Evolutionary conservation across 2,797 vertebrate genomes (phyloP).

Genomic region (Schizothorax lantsangensis): DNA sequence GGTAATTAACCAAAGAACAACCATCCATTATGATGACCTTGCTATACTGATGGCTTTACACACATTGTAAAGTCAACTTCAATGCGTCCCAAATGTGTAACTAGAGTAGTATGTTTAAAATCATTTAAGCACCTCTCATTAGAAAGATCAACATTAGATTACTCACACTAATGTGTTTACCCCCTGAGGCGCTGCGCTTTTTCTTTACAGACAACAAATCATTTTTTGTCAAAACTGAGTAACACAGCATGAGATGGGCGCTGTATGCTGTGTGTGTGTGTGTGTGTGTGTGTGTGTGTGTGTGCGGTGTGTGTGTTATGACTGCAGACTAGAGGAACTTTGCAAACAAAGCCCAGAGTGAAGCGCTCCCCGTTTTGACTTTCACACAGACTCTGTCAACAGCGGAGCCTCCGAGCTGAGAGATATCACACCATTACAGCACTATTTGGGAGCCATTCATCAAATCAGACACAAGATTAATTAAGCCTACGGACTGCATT

Average conservation of each 20-base stretch:
- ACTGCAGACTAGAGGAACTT: conserved; percentile 73
- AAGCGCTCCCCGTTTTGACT: conserved; percentile 76
- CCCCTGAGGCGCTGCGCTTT: conserved; percentile 68
- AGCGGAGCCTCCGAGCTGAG: conserved; percentile 61
- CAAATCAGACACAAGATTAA: conserved; percentile 86
- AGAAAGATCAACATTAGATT: conserved; percentile 81
- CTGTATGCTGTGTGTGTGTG: neutral
- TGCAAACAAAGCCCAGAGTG: conserved; percentile 76
- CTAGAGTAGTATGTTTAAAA: conserved; percentile 74
- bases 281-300: conserved; percentile 54
- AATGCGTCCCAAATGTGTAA: conserved; percentile 55
- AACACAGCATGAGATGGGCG: conserved; percentile 67
- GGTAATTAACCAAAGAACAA: conserved; percentile 57
- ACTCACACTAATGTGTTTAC: conserved; percentile 75
- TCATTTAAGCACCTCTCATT: conserved; percentile 75
- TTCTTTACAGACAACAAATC: conserved; percentile 77
- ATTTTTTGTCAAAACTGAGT: conserved; percentile 76
- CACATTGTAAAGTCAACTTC: conserved; percentile 52
- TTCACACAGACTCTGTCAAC: conserved; percentile 76
- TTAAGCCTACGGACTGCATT: conserved; percentile 85
- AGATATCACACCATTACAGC: conserved; percentile 76
- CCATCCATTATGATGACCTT: conserved; percentile 59
- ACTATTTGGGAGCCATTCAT: conserved; percentile 83
- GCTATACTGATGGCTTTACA: conserved; percentile 51
- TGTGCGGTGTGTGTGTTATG: conserved; percentile 66